Evolutionary conservation across 2,888 invertebrate genomes (phyloP).

Genomic region (Zaprionus lineosus): DNA sequence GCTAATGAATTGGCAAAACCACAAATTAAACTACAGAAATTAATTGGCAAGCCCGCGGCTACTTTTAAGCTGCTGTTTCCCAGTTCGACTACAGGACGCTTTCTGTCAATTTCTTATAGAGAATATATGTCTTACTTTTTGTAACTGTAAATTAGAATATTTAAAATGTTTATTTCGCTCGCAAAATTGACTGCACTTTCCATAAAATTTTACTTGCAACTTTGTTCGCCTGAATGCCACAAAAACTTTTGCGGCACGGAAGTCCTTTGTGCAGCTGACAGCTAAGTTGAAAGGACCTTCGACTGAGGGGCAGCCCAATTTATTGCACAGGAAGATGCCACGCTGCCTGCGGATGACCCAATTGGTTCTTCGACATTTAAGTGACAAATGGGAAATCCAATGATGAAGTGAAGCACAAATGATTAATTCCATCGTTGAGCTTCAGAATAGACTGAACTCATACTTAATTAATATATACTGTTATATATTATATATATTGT

Average conservation of each 20-base stretch:
- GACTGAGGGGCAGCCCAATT: too few relatives aligned
- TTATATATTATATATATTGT: too few relatives aligned
- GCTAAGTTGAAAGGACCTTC: constrained; percentile 2
- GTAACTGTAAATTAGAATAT: constrained; percentile 45
- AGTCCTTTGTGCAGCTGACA: constrained; percentile 48
- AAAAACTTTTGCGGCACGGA: constrained; percentile 50
- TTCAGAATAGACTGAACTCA: too few relatives aligned
- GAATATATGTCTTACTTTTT: constrained; percentile 4
- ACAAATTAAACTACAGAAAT: constrained; percentile 70
- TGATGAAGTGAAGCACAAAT: too few relatives aligned
- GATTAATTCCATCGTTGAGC: too few relatives aligned
- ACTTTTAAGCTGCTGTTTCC: background rate
- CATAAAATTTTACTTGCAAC: constrained; percentile 31
- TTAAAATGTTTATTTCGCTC: constrained; percentile 46
- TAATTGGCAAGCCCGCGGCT: constrained; percentile 61
- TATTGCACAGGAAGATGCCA: too few relatives aligned
- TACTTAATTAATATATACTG: too few relatives aligned
- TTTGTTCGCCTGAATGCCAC: constrained; percentile 54
- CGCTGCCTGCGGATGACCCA: too few relatives aligned
- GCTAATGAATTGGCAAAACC: constrained; percentile 72
- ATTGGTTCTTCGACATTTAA: too few relatives aligned
- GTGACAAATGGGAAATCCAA: too few relatives aligned
- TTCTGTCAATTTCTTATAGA: constrained; percentile 18
- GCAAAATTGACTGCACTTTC: constrained; percentile 44
- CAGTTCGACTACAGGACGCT: constrained; percentile 5